Percentiles rank a stretch among this genome's conserved stretches.
Conservation (phyloP, 2,113 vertebrate genomes). For the Pholis gunnellus region DNA sequence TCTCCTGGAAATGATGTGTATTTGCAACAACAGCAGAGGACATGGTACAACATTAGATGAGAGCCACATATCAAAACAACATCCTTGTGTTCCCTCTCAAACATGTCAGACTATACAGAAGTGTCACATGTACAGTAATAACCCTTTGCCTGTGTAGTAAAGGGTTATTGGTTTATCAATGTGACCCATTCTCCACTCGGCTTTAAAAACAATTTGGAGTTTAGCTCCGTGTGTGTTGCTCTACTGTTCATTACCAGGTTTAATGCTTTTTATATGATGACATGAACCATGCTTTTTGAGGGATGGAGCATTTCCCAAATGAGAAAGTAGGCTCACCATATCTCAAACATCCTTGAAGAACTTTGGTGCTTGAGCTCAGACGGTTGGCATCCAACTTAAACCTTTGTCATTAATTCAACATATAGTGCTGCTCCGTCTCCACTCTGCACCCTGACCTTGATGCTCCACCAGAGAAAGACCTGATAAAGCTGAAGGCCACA, state of each 20-base stretch:
- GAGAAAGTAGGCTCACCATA: not conserved
- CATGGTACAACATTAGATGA: constrained; percentile 19
- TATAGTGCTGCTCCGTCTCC: not conserved
- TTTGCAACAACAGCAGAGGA: too few species aligned
- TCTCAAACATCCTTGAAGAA: not conserved
- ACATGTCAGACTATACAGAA: not conserved
- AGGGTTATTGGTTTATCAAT: not conserved
- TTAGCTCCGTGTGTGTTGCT: not conserved
- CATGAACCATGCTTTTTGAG: not conserved
- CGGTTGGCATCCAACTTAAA: not conserved
- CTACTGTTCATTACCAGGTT: not conserved
- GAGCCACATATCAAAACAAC: constrained; percentile 17
- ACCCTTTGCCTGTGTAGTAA: not conserved
- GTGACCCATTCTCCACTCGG: too few species aligned
- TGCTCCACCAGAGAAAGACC: not conserved
- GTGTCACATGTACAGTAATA: not conserved
- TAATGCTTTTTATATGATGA: constrained; percentile 9
- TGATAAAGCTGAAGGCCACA: constrained; percentile 2
- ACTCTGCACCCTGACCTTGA: not conserved
- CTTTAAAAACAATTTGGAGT: too few species aligned
- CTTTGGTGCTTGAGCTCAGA: not conserved
- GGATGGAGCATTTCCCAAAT: not conserved
- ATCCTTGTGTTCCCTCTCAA: not conserved
- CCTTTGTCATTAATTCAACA: not conserved
- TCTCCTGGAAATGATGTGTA: too few species aligned